Evolutionary conservation across 2,113 vertebrate species (phyloP).

Genomic region (Piprites chloris): DNA sequence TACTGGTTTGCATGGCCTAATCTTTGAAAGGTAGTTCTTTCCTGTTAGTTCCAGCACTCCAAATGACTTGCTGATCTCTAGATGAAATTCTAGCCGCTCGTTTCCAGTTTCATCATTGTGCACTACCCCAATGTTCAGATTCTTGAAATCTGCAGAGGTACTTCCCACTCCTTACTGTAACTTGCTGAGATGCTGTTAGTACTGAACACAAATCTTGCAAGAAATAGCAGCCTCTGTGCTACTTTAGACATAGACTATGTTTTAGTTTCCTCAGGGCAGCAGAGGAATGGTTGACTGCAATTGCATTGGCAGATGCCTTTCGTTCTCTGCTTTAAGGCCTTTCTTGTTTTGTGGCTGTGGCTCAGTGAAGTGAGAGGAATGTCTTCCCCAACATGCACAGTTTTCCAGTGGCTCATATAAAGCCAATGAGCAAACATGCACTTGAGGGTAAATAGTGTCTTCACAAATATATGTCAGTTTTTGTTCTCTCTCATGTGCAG

Average conservation of each 20-base stretch:
- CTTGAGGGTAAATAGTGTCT: constrained; percentile 36
- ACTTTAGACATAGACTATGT: neutral
- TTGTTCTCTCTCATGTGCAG: neutral
- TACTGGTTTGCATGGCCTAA: neutral
- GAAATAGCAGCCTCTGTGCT: neutral
- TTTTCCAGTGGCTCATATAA: constrained; percentile 20
- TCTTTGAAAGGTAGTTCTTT: neutral
- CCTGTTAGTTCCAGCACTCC: neutral
- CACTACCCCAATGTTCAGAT: neutral
- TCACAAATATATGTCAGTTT: constrained; percentile 7
- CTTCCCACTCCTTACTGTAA: neutral
- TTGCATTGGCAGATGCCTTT: constrained; percentile 16
- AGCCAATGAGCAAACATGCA: constrained; percentile 18
- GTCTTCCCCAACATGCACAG: neutral
- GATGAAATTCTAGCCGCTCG: neutral
- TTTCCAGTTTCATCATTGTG: neutral
- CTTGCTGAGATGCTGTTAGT: neutral
- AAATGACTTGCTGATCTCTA: neutral
- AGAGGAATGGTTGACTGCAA: neutral
- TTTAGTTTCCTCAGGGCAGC: neutral
- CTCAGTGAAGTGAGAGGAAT: constrained; percentile 34
- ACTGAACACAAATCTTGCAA: neutral
- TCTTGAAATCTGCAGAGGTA: neutral
- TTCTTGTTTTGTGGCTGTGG: neutral
- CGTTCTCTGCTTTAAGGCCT: neutral